A percentile compares a stretch with the other conserved stretches of the same genome.
These are phyloP conservation scores for Neotoma lepida DNA, from an alignment of 2,113 vertebrate species.

Conservation along the genomic window DNA sequence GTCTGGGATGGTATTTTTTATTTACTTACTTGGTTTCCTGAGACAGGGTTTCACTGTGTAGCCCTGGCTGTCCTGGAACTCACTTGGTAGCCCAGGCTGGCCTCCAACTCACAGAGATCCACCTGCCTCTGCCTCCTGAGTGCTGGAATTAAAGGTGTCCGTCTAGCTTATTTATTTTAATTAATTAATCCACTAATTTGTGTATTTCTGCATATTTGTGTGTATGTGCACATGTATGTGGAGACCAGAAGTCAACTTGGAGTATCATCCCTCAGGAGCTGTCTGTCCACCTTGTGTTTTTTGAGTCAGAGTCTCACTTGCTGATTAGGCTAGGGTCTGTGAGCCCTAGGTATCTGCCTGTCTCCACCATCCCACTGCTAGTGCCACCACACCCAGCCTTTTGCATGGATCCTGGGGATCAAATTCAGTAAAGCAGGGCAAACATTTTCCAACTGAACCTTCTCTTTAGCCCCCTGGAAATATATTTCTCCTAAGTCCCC, in stretches of 20 bases:
- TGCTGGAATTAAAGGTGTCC: neutral
- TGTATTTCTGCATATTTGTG: neutral
- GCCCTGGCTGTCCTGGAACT: neutral
- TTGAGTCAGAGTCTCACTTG: neutral
- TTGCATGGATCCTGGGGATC: too few relatives aligned
- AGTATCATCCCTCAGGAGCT: neutral
- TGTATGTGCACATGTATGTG: neutral
- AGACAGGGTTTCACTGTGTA: too few relatives aligned
- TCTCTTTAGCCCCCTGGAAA: neutral
- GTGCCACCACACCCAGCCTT: too few relatives aligned
- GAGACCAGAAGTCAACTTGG: neutral
- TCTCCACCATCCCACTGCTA: neutral
- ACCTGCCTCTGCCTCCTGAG: neutral
- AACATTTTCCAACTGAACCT: neutral
- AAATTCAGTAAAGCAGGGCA: neutral
- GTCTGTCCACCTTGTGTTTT: neutral
- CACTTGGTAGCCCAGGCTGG: neutral
- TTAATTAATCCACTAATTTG: neutral
- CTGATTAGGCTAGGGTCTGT: neutral
- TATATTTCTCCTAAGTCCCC: neutral
- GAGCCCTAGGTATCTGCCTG: neutral
- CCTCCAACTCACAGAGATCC: neutral
- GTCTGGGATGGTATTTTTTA: neutral
- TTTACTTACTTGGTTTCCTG: neutral
- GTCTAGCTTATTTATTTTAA: neutral